phyloP scores from a whole-genome alignment of 2,113 vertebrate genomes.

The Apteryx owenii region DNA sequence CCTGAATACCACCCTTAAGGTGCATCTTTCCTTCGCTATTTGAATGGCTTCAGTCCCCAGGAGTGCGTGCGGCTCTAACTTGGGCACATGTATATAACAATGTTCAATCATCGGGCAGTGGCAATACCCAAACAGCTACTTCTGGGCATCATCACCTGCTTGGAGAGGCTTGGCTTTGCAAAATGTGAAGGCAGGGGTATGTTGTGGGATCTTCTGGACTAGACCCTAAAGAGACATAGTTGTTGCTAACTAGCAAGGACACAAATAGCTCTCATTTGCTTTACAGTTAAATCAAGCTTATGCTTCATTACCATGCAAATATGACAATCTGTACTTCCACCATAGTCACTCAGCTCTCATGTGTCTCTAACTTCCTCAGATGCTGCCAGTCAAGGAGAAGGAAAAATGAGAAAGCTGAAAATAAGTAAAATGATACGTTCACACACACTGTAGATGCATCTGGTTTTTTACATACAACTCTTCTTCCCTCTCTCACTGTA shows the following conservation, averaged over 20 bases:
- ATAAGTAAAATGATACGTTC: neutral
- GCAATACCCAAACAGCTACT: neutral
- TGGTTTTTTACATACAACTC: neutral
- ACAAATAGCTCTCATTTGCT: neutral
- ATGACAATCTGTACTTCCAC: neutral
- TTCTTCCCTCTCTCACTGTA: neutral
- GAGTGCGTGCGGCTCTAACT: neutral
- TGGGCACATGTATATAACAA: rapidly evolving
- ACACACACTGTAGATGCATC: neutral
- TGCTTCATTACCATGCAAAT: neutral
- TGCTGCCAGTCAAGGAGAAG: neutral
- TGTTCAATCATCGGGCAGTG: neutral
- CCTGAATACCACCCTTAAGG: neutral
- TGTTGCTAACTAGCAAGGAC: neutral
- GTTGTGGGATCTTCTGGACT: neutral
- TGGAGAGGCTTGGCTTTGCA: neutral
- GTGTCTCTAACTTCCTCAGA: neutral
- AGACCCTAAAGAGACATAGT: neutral
- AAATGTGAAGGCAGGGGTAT: neutral
- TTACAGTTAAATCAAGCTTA: neutral
- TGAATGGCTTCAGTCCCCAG: neutral
- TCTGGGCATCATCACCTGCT: neutral
- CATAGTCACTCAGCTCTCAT: neutral
- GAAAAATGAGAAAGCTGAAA: neutral
- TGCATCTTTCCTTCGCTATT: neutral